Conservation (phyloP, 1,140 invertebrate genomes). For the Epicauta chinensis region DNA sequence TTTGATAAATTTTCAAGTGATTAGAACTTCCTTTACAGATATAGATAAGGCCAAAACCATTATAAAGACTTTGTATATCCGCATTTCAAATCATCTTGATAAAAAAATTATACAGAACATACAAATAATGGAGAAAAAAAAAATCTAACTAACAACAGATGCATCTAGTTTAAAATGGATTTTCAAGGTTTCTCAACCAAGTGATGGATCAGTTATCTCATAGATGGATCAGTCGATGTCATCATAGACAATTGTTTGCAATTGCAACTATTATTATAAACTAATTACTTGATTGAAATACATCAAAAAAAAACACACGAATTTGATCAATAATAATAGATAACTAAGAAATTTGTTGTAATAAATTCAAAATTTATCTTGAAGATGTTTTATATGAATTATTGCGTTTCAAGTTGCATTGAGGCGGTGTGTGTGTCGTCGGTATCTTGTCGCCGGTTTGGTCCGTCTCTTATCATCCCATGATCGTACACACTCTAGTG, state of each 20-base stretch:
- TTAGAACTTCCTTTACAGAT: conserved; percentile 26
- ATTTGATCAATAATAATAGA: background rate
- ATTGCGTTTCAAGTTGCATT: conserved; percentile 10
- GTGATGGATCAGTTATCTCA: conserved; percentile 12
- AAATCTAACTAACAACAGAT: conserved; percentile 5
- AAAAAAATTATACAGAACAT: conserved; percentile 3
- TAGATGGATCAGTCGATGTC: conserved; percentile 33
- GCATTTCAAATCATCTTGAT: conserved; percentile 18
- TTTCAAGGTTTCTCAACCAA: conserved; percentile 18
- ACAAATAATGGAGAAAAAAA: background rate
- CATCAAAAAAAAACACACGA: background rate
- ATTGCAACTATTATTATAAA: conserved; percentile 3
- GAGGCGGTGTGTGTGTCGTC: background rate
- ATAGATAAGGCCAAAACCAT: conserved; percentile 17
- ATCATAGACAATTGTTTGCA: conserved; percentile 31
- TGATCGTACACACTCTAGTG: conserved; percentile 10
- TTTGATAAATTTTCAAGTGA: conserved; percentile 23
- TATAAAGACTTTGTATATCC: conserved; percentile 18
- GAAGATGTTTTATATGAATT: conserved; percentile 1
- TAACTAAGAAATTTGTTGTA: background rate
- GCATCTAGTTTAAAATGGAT: conserved; percentile 16
- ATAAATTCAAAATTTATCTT: background rate
- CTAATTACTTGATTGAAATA: too few species aligned
- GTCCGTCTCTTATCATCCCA: background rate
- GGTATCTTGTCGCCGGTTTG: conserved; percentile 11